Percentiles rank a stretch among this genome's conserved stretches.
These are phyloP conservation scores for Dendrolimus houi DNA, from an alignment of 2,888 invertebrate genomes.

Conservation along the genomic window DNA sequence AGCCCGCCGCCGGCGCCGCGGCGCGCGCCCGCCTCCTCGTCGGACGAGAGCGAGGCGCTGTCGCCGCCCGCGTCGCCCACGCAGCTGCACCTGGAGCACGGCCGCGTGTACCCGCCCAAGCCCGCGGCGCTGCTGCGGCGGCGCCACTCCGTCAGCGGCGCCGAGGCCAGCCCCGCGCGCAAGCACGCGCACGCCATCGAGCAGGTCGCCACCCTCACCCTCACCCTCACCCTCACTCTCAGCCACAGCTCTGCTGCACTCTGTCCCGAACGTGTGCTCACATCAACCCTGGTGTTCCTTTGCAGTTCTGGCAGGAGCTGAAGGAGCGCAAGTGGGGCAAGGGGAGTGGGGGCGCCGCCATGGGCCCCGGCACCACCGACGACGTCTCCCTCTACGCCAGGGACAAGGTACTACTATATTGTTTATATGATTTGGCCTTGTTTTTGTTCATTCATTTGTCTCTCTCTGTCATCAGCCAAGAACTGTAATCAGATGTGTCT, in stretches of 20 bases:
- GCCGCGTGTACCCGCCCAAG: slow-evolving; percentile 77
- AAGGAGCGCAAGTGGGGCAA: slow-evolving; percentile 60
- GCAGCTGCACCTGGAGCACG: slow-evolving; percentile 35
- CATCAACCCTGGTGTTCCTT: no score
- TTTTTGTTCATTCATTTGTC: no score
- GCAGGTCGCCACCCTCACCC: no score
- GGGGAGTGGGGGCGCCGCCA: slow-evolving; percentile 40
- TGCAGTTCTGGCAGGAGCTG: slow-evolving; percentile 86
- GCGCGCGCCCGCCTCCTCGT: slow-evolving; percentile 26
- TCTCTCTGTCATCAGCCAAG: no score
- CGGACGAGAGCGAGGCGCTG: slow-evolving; percentile 57
- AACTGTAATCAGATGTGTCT: no score
- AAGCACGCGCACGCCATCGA: slow-evolving; percentile 73
- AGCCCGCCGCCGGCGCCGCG: slow-evolving; percentile 8
- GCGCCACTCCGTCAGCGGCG: slow-evolving; percentile 91
- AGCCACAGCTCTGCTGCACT: no score
- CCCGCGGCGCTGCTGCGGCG: slow-evolving; percentile 84
- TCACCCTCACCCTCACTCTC: no score
- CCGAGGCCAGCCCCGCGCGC: slow-evolving; percentile 80
- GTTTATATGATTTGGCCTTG: neutral
- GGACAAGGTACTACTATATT: slow-evolving; percentile 74
- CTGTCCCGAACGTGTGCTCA: no score
- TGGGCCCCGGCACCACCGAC: slow-evolving; percentile 48
- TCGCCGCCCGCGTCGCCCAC: slow-evolving; percentile 63
- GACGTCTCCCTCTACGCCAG: slow-evolving; percentile 78